phyloP scores from a whole-genome alignment of 2,888 invertebrate species.

The Furcula furcula region DNA sequence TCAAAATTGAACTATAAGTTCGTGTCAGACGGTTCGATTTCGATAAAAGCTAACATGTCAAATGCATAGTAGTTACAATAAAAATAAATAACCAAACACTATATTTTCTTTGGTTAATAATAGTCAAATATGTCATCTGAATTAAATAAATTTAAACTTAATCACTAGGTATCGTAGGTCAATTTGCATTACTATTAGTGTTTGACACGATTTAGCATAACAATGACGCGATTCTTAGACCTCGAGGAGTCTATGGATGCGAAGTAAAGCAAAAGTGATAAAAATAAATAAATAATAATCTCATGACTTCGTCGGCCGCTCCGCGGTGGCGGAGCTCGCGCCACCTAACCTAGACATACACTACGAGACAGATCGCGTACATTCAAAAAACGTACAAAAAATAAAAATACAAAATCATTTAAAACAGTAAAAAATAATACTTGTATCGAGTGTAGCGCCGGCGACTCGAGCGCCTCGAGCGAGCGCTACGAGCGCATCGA shows the following conservation, averaged over 20 bases:
- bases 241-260: too few species aligned
- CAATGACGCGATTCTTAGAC: too few species aligned
- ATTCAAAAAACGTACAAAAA: conserved; percentile 34
- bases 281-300: conserved; percentile 1
- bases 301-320: background rate
- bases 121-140: background rate
- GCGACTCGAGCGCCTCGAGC: background rate
- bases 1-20: background rate
- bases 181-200: too few species aligned
- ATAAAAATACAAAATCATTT: conserved; percentile 20
- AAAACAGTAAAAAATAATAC: conserved; percentile 1
- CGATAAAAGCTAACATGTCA: background rate
- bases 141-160: background rate
- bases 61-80: too few species aligned
- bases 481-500: conserved; percentile 4
- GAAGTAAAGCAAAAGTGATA: background rate
- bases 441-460: background rate
- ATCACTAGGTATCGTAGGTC: too few species aligned
- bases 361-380: conserved; percentile 32
- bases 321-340: conserved; percentile 3
- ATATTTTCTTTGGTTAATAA: background rate
- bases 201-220: too few species aligned
- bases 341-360: conserved; percentile 25
- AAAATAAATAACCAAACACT: background rate
- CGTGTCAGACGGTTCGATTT: background rate